Conservation (phyloP, 2,113 vertebrate species). For the Heterochromis multidens region DNA sequence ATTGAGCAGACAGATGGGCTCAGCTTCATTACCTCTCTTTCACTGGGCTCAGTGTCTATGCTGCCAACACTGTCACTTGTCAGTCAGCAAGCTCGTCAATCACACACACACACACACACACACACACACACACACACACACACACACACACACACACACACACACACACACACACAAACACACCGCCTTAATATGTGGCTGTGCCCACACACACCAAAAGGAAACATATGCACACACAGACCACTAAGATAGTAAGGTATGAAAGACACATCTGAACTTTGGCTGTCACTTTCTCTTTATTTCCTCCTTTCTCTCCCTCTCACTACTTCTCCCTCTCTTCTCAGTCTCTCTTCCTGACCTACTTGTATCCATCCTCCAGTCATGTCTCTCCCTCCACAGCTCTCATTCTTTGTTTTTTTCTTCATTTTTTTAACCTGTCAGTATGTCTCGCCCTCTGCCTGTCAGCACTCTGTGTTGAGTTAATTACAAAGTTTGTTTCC, state of each 20-base stretch:
- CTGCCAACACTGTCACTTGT: neutral
- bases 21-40: neutral
- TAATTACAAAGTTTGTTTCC: constrained; percentile 46
- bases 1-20: neutral
- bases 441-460: constrained; percentile 14
- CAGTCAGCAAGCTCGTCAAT: neutral
- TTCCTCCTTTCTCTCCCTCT: constrained; percentile 15
- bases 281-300: constrained; percentile 6
- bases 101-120: neutral
- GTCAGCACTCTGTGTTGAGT: constrained; percentile 3
- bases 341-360: constrained; percentile 61
- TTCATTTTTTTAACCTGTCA: constrained; percentile 26
- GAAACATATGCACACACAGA: neutral
- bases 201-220: neutral
- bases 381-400: constrained; percentile 9
- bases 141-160: neutral
- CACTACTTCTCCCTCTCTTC: constrained; percentile 2
- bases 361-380: constrained; percentile 61
- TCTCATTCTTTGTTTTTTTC: neutral
- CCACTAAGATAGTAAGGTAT: neutral
- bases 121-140: neutral
- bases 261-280: neutral
- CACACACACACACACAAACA: neutral
- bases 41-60: neutral
- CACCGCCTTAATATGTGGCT: neutral